phyloP scores from a whole-genome alignment of 2,888 invertebrate genomes.

The Hartigia nigra region DNA sequence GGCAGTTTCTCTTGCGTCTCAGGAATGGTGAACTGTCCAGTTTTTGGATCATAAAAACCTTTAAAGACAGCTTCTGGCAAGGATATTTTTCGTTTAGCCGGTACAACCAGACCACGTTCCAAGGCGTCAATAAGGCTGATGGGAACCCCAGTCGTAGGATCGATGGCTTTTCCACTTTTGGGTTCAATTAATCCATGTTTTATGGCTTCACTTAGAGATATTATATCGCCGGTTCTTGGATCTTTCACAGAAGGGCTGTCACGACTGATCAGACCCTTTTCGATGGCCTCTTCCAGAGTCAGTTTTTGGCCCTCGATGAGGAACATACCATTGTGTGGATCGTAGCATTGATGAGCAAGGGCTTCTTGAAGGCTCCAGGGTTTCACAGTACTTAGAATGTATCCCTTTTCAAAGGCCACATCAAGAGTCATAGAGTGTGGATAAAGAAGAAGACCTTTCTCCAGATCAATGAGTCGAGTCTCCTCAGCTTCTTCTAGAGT shows the following conservation, averaged over 20 bases:
- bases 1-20: slow-evolving; percentile 83
- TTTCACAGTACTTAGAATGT: slow-evolving; percentile 80
- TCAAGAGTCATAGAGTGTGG: slow-evolving; percentile 78
- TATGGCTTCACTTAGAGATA: slow-evolving; percentile 84
- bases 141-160: slow-evolving; percentile 79
- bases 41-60: slow-evolving; percentile 88
- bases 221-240: slow-evolving; percentile 82
- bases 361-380: slow-evolving; percentile 88
- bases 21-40: slow-evolving; percentile 85
- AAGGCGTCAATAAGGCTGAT: slow-evolving; percentile 86
- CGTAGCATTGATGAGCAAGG: slow-evolving; percentile 82
- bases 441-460: slow-evolving; percentile 76
- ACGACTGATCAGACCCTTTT: slow-evolving; percentile 79
- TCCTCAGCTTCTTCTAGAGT: slow-evolving; percentile 78
- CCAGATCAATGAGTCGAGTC: slow-evolving; percentile 76
- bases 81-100: slow-evolving; percentile 84
- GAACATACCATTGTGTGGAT: slow-evolving; percentile 79
- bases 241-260: slow-evolving; percentile 83
- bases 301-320: slow-evolving; percentile 76
- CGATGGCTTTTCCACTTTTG: slow-evolving; percentile 80
- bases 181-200: slow-evolving; percentile 81
- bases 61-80: slow-evolving; percentile 91
- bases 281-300: slow-evolving; percentile 80
- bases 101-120: slow-evolving; percentile 83
- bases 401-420: slow-evolving; percentile 84